Evolutionary conservation across 2,888 invertebrate genomes (phyloP), one percentile per base, ranked within the genome.

Genomic region (Pterostichus niger): DNA sequence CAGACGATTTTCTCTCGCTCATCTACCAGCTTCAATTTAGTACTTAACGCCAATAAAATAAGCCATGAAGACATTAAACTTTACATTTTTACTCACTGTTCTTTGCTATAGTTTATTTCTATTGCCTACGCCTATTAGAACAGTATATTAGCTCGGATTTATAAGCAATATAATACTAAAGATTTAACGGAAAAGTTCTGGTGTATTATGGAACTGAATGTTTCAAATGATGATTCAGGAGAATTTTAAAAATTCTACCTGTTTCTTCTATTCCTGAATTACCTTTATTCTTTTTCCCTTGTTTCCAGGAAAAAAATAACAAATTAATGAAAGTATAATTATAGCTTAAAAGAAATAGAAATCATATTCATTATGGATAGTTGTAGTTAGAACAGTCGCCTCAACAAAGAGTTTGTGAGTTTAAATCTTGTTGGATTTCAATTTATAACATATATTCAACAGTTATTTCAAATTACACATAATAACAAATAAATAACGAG

Each of bases 201-300:
- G 35, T 35, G 24, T 59, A 56, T 56, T 9, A 59, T 0, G 31
- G 68, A 9, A 10, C 15, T 15, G 15, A 71, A 68, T 17, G 44
- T 44, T 33, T 11, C n/a, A 44, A 40, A 17, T 11, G 68, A 68
- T 68, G 68, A 71, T 46, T 44, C 68, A 17, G 68, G 44, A 10
- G 68, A 71, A 44, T 71, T 44, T 71, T 10, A 71, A 71, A 71
- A 71, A 71, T 71, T 71, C 68, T 71, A 71, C 68, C 68, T 71
- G 44, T 44, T 71, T 40, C 46, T 11, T 71, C 5, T 64, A 64
- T 64, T 71, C 17, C 31, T 44, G 17, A 44, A 44, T 71, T 71
- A 24, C 17, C 17, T 71, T 15, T 44, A 17, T 17, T 71, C 15
- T 17, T 7, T 71, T 44, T 71, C 7, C 13, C n/a, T 0, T 11